Percentiles rank a stretch among this genome's conserved stretches.
Conservation (phyloP, 2,113 vertebrate genomes). For the Gavia stellata region DNA sequence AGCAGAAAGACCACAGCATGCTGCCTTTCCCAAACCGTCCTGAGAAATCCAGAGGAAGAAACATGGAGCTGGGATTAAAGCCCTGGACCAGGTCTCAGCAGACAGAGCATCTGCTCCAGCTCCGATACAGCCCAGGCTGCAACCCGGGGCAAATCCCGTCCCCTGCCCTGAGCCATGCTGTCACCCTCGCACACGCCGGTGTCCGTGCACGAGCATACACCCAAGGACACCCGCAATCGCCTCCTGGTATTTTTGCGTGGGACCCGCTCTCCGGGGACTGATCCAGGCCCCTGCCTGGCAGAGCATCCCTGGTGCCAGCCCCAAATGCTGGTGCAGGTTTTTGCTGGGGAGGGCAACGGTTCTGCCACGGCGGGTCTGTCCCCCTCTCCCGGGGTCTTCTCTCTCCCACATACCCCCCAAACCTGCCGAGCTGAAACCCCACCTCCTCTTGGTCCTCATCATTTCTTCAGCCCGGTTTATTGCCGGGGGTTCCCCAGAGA, state of each 20-base stretch:
- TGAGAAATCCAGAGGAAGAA: background rate
- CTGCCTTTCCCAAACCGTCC: fast-evolving
- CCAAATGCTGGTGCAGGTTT: fast-evolving
- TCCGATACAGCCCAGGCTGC: background rate
- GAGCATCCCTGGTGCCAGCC: background rate
- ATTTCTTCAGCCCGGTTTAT: fast-evolving
- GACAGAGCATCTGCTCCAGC: background rate
- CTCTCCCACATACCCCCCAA: fast-evolving
- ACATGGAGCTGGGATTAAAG: background rate
- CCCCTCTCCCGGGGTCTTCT: background rate
- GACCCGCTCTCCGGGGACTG: background rate
- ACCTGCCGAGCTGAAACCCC: background rate
- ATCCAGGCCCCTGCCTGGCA: background rate
- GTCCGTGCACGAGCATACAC: background rate
- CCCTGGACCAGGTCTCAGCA: background rate
- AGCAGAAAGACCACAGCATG: background rate
- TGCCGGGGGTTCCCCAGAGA: background rate
- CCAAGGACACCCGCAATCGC: fast-evolving
- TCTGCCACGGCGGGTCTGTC: fast-evolving
- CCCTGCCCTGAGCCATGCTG: background rate
- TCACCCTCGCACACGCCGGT: fast-evolving
- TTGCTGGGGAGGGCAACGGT: background rate
- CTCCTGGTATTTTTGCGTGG: fast-evolving
- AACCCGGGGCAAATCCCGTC: background rate
- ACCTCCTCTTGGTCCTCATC: background rate